Conservation (phyloP, 2,888 invertebrate genomes). For the Euphydryas editha region DNA sequence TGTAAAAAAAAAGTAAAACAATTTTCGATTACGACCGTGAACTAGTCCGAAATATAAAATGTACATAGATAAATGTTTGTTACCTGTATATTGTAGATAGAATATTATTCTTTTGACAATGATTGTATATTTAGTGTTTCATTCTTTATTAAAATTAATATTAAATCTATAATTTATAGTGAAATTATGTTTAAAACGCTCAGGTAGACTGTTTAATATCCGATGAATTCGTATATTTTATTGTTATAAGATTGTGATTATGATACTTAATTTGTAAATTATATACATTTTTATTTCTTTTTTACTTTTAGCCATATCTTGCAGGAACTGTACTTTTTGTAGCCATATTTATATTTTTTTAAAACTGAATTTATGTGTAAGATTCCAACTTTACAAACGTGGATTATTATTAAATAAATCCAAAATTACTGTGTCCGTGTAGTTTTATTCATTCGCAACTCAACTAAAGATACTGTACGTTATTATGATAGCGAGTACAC, state of each 20-base stretch:
- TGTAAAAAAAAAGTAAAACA: constrained; percentile 64
- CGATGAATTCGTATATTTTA: constrained; percentile 55
- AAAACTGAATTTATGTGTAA: constrained; percentile 75
- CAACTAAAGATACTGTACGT: background rate
- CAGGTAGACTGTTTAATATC: constrained; percentile 65
- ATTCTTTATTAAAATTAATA: constrained; percentile 70
- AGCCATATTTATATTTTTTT: constrained; percentile 82
- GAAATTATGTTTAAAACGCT: constrained; percentile 69
- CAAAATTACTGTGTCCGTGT: constrained; percentile 56
- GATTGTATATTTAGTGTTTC: constrained; percentile 76
- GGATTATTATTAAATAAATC: constrained; percentile 82
- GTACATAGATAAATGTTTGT: constrained; percentile 83
- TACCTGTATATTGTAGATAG: constrained; percentile 84
- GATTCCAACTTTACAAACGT: constrained; percentile 80
- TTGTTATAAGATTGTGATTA: constrained; percentile 57
- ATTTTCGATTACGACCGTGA: constrained; percentile 76
- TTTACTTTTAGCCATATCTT: constrained; percentile 66
- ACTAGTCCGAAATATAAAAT: constrained; percentile 82
- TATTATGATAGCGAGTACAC: background rate
- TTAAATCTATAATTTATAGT: constrained; percentile 75
- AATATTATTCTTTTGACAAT: constrained; percentile 79
- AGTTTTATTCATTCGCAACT: constrained; percentile 41
- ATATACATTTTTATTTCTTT: constrained; percentile 51
- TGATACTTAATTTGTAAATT: constrained; percentile 65
- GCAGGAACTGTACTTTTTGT: constrained; percentile 72